Conservation (phyloP, 2,113 vertebrate species). For the Trogon melanurus region DNA sequence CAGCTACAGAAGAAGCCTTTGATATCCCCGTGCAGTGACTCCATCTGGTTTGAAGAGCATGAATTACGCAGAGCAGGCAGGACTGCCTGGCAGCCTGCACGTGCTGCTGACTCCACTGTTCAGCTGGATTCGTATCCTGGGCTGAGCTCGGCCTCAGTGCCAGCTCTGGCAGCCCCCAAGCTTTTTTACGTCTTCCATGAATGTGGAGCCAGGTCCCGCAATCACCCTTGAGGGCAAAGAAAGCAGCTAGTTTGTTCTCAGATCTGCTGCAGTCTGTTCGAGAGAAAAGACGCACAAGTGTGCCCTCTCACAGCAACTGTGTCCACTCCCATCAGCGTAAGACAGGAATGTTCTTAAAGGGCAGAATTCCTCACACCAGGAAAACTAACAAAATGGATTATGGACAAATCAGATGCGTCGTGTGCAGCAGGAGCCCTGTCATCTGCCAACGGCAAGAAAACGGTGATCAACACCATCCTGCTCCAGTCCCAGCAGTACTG, state of each 20-base stretch:
- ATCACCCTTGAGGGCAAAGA: neutral
- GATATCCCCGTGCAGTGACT: neutral
- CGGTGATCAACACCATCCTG: neutral
- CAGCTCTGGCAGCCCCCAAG: neutral
- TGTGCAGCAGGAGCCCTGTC: neutral
- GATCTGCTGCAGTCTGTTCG: neutral
- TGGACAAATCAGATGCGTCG: accelerated
- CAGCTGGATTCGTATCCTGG: neutral
- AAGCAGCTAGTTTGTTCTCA: neutral
- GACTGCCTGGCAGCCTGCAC: neutral
- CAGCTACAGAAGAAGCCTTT: neutral
- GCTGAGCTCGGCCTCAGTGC: neutral
- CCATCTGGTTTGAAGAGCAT: neutral
- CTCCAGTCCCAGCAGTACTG: neutral
- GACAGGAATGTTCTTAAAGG: neutral
- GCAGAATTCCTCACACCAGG: neutral
- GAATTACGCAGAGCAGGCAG: neutral
- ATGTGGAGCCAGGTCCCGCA: neutral
- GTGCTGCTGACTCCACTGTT: neutral
- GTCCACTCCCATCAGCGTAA: neutral
- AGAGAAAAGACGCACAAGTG: neutral
- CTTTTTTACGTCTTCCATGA: neutral
- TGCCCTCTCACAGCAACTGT: neutral
- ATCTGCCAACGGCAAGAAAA: neutral
- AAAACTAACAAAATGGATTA: neutral